Base-by-base conservation (phyloP, 2,888 invertebrate species). In the Hirtodrosophila alboralis region DNA sequence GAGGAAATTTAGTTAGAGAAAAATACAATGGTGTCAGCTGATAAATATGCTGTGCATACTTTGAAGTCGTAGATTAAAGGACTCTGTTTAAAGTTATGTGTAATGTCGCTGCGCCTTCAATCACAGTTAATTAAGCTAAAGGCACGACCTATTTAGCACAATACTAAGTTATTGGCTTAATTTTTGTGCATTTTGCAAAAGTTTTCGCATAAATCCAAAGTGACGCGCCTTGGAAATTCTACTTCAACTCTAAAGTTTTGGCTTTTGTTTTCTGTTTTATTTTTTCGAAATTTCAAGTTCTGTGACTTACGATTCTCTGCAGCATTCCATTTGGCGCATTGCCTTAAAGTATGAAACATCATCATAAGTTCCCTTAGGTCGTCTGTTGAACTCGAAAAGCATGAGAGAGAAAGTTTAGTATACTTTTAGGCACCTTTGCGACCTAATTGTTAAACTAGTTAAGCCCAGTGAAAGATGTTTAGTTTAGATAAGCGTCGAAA, bases 281-380 rank as follows among this genome's bases (percentile, higher is more conserved):
- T 47, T 43, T 28, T 34, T 37, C 37, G n/a, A 40, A 8, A 43
- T 27, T 6, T 21, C 14, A 10, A 60, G 16, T 49, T 44, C 49
- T 38, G 62, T 78, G 75, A 77, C 63, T 76, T 66, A 77, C 66
- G 69, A 44, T 58, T 40, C 36, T 41, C 60, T 73, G 65, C 58
- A 77, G 57, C 44, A 38, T 34, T 45, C 40, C 58, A 62, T 75
- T 61, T 75, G 77, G 72, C 73, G 59, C 77, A 66, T 52, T 69
- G 75, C 61, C 80, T 57, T 69, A 61, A 57, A 74, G 59, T 43
- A 37, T 49, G 27, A 18, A 28, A 33, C 43, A 12, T 74, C 63
- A 70, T n/a, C n/a, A n/a, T n/a, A n/a, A n/a, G n/a, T n/a, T n/a
- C n/a, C n/a, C n/a, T n/a, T 72, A 73, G 73, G 64, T 78, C 52